Base-by-base conservation (phyloP, 2,113 vertebrate genomes). In the Isichthys henryi region DNA sequence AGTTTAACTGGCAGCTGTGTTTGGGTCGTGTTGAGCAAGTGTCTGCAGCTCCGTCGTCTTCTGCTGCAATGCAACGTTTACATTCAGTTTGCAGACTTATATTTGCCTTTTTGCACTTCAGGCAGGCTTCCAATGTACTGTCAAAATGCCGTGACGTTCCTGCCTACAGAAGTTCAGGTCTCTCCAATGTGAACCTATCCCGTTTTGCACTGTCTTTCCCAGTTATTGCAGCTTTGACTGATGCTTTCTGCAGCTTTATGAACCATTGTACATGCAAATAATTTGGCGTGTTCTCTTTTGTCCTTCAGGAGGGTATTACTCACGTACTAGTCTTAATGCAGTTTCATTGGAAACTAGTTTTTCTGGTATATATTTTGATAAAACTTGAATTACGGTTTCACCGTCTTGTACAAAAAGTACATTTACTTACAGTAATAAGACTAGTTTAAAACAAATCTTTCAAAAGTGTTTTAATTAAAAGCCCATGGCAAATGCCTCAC, bases 321-420 rank as follows among this genome's bases (percentile, higher is more conserved):
- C 35, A 43, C 35, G 5, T 77, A 7, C 35, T 39, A 43, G 15
- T 43, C 31, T 80, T 80, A 43, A 35, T 80, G 17, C 5, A 80
- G 74, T 80, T 80, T 35, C 74, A 80, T 80, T 80, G 35, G 31
- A 80, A 80, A 80, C 74, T 80, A 80, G 31, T 80, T 80, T 80
- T 80, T 80, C 31, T 39, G 35, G 31, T 80, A 80, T 77, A 77
- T 80, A 43, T 80, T 43, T 80, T 80, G 74, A 80, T 80, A 80
- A 80, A 80, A 80, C 31, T 80, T 35, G 74, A 80, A 43, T 19
- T 80, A 80, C 31, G 1, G 74, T 80, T 35, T 80, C 35, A 43
- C 74, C 17, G 4, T 80, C 17, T 35, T 43, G 74, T 39, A 43
- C 35, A 80, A 80, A 80, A 80, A n/a, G n/a, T 66, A 66, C 62